Evolutionary conservation across 2,888 invertebrate species (phyloP), one percentile per base, ranked within the genome.

Genomic region (Drosophila paramelanica): DNA sequence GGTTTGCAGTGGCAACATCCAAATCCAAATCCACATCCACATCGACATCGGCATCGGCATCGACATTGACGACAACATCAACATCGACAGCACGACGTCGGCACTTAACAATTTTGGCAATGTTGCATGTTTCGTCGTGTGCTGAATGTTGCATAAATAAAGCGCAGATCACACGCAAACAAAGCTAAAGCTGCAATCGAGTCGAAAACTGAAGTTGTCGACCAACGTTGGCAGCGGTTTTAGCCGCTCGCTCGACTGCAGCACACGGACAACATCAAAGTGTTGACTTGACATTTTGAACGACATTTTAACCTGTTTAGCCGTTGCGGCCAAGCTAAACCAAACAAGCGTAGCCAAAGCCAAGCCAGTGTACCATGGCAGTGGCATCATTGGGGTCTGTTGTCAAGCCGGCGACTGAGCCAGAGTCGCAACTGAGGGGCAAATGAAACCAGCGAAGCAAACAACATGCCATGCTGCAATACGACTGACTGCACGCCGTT

Each of bases 281-380:
- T 89, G 90, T 89, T 84, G 89, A 88, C 89, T 87, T 88, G 89
- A 88, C 89, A 87, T 89, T 85, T 89, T 88, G 89, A 87, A 89
- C 89, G 87, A 87, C 87, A 87, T 87, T 88, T 88, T 88, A 87
- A 87, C 87, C 84, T 88, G 90, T 88, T 89, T 89, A 89, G 87
- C 78, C 75, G 78, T 73, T 71, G 85, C 85, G 81, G 73, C 78
- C 80, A 73, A 69, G 76, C 80, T 73, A 76, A 81, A 74, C 81
- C 81, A 84, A 86, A 84, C 83, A 81, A 86, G 81, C 86, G 74
- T 82, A 78, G 73, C 80, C 84, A 75, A 64, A 83, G 77, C 71
- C 74, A 79, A 84, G 84, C 81, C 81, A 84, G 64, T 78, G 76
- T 78, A 67, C 83, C 73, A 74, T 77, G 82, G 74, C 66, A 75